Base-by-base conservation (phyloP, 1,140 invertebrate species). In the Halesus radiatus region DNA sequence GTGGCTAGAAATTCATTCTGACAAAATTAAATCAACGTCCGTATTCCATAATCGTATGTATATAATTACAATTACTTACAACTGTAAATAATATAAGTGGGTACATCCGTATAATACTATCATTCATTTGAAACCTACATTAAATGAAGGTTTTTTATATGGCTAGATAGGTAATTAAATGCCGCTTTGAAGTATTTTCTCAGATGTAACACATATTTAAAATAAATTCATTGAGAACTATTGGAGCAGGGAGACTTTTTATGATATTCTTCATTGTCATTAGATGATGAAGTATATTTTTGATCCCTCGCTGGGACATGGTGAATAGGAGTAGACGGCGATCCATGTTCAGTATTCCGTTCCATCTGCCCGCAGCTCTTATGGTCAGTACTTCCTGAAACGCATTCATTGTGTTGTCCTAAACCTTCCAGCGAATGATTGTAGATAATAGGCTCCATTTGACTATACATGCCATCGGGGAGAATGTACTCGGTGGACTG, bases 401-500 rank as follows among this genome's bases (percentile, higher is more conserved):
- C 7, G 32, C 79, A 83, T 20, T 80, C 79, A 10, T 60, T 66
- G 10, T 80, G 76, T 10, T 45, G 37, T 45, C 80, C 78, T 4
- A 83, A 66, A 10, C 54, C 32, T 3, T 81, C 82, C 23, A 81
- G 18, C 7, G 80, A 6, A 18, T 80, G 75, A 23, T 50, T 76
- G 62, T 84, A 84, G 6, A 78, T 78, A 3, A 78, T 77, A 13
- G 80, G 64, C 37, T 81, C 83, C 76, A 82, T 79, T 50, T 84
- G 83, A 68, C 64, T 64, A 64, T 84, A 84, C 76, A 82, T 80
- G 16, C 78, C 76, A 32, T 84, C 83, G 1, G 83, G 80, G 7
- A 84, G 32, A 32, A 84, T 82, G 60, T 84, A 84, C 50, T 84
- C 83, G 1, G 56, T 54, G 13, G 80, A 26, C 45, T 84, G 83